phyloP scores from a whole-genome alignment of 2,888 invertebrate species.

The Cerastis leucographa region DNA sequence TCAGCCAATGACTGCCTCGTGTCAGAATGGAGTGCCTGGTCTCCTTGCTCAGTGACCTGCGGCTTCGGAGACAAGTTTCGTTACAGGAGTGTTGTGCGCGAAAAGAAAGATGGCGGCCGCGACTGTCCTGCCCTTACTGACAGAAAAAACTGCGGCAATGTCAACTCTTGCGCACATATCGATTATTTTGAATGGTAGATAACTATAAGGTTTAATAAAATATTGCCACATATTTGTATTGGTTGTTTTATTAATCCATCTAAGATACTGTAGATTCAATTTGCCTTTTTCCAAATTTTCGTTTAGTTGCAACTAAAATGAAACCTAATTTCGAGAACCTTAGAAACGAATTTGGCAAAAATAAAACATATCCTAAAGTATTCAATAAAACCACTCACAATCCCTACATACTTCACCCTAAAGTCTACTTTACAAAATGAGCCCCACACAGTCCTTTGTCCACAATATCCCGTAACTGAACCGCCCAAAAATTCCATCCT shows the following conservation, averaged over 20 bases:
- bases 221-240: slow-evolving; percentile 22
- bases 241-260: neutral
- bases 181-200: slow-evolving; percentile 85
- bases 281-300: neutral
- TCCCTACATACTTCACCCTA: neutral
- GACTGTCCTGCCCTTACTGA: slow-evolving; percentile 82
- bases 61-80: slow-evolving; percentile 97
- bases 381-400: slow-evolving; percentile 20
- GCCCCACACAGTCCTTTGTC: slow-evolving; percentile 21
- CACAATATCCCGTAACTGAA: slow-evolving; percentile 3
- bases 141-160: slow-evolving; percentile 81
- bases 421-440: slow-evolving; percentile 20
- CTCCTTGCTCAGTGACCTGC: slow-evolving; percentile 95
- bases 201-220: slow-evolving; percentile 15
- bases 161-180: slow-evolving; percentile 83
- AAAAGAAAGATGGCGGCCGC: slow-evolving; percentile 94
- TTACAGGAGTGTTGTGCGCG: slow-evolving; percentile 93
- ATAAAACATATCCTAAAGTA: neutral
- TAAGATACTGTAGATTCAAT: neutral
- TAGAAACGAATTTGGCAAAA: neutral
- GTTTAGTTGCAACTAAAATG: too few relatives aligned
- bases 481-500: slow-evolving; percentile 4
- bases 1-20: slow-evolving; percentile 95
- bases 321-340: too few relatives aligned
- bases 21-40: slow-evolving; percentile 96